Conservation (phyloP, 2,797 vertebrate genomes). For the Falco naumanni region DNA sequence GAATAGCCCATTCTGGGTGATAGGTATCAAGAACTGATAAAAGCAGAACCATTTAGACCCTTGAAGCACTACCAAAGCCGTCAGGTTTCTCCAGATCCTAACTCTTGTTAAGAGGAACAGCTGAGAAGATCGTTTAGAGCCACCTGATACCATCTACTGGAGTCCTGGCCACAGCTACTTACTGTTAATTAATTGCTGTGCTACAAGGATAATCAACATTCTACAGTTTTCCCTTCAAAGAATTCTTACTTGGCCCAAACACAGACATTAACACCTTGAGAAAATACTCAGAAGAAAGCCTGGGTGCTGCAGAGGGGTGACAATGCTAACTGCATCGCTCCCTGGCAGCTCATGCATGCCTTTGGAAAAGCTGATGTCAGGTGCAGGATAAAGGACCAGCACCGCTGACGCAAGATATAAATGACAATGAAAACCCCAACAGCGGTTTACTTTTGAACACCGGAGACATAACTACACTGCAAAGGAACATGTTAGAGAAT, state of each 20-base stretch:
- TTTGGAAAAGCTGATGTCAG: not conserved
- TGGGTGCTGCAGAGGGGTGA: not conserved
- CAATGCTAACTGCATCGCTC: not conserved
- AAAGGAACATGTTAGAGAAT: not conserved
- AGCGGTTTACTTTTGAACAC: not conserved
- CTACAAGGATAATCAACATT: not conserved
- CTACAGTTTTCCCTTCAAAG: not conserved
- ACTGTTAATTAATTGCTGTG: conserved; percentile 30
- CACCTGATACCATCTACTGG: conserved; percentile 7
- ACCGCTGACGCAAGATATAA: not conserved
- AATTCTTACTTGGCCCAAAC: not conserved
- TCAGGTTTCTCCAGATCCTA: not conserved
- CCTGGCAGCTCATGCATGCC: not conserved
- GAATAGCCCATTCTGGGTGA: not conserved
- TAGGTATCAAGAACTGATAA: not conserved
- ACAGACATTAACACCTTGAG: not conserved
- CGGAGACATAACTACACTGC: not conserved
- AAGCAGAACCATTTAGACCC: not conserved
- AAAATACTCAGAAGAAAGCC: not conserved
- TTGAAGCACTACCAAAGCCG: not conserved
- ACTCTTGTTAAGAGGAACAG: not conserved
- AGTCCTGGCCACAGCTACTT: conserved; percentile 8
- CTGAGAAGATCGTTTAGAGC: conserved; percentile 20
- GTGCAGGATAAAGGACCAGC: not conserved
- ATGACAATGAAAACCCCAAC: not conserved